These are phyloP conservation scores for Argyresthia goedartella DNA, from an alignment of 2,888 invertebrate species.

Conservation along the genomic window DNA sequence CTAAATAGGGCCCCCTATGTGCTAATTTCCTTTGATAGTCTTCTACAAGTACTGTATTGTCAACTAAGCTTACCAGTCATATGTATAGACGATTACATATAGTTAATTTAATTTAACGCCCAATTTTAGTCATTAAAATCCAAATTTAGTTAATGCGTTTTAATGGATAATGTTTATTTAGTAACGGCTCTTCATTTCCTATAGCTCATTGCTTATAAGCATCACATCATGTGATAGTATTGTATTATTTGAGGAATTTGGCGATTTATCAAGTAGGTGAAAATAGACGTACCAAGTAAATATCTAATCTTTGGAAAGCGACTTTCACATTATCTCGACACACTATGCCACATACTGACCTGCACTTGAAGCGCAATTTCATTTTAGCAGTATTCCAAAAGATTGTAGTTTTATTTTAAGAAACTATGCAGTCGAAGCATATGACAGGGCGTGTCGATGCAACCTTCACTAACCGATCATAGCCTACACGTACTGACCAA, in stretches of 20 bases:
- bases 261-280: slow-evolving; percentile 23
- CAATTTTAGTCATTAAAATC: slow-evolving; percentile 68
- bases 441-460: slow-evolving; percentile 1
- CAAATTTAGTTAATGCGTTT: slow-evolving; percentile 68
- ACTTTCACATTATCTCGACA: neutral
- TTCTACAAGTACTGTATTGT: slow-evolving; percentile 59
- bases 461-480: slow-evolving; percentile 6
- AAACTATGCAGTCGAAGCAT: neutral
- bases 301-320: neutral
- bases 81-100: slow-evolving; percentile 59
- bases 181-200: slow-evolving; percentile 41
- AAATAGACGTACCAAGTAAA: slow-evolving; percentile 18
- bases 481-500: slow-evolving; percentile 55
- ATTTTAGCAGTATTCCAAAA: slow-evolving; percentile 1
- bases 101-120: slow-evolving; percentile 59
- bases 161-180: slow-evolving; percentile 36
- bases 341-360: slow-evolving; percentile 1
- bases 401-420: neutral
- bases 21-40: slow-evolving; percentile 61
- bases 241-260: slow-evolving; percentile 44
- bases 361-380: neutral
- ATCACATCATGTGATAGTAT: slow-evolving; percentile 56
- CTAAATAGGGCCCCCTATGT: slow-evolving; percentile 27
- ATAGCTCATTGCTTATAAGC: slow-evolving; percentile 48
- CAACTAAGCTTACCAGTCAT: slow-evolving; percentile 69